phyloP scores from a whole-genome alignment of 2,888 invertebrate genomes.

The Stenurella melanura region DNA sequence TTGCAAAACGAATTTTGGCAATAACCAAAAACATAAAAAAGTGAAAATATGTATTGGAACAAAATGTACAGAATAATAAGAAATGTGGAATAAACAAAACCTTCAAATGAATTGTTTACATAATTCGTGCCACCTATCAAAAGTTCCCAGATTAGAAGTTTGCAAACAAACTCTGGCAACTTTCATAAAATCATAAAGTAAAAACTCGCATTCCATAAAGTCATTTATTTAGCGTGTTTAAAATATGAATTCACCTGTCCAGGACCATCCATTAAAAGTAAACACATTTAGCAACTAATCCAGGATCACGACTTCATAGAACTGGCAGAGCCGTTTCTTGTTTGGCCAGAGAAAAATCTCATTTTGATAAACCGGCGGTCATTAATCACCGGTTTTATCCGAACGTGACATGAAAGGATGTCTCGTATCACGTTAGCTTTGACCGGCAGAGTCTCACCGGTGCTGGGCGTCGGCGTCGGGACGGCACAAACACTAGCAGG shows the following conservation, averaged over 20 bases:
- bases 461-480: slow-evolving; percentile 42
- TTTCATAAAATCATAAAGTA: slow-evolving; percentile 17
- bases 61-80: no score
- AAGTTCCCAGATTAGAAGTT: slow-evolving; percentile 7
- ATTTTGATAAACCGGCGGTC: slow-evolving; percentile 71
- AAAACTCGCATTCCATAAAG: slow-evolving; percentile 31
- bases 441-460: slow-evolving; percentile 64
- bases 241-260: slow-evolving; percentile 63
- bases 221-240: slow-evolving; percentile 34
- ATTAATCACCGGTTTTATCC: slow-evolving; percentile 72
- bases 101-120: not conserved
- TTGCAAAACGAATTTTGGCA: no score
- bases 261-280: slow-evolving; percentile 54
- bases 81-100: no score
- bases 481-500: slow-evolving; percentile 47
- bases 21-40: no score
- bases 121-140: not conserved
- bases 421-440: slow-evolving; percentile 67
- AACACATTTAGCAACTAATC: slow-evolving; percentile 60
- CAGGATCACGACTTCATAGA: slow-evolving; percentile 62
- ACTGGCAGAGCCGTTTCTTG: slow-evolving; percentile 64
- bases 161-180: slow-evolving; percentile 7
- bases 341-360: slow-evolving; percentile 69
- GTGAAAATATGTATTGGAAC: no score
- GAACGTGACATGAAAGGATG: slow-evolving; percentile 72